Evolutionary conservation across 1,140 invertebrate genomes (phyloP), one percentile per base, ranked within the genome.

Genomic region (Drosophila watanabei): DNA sequence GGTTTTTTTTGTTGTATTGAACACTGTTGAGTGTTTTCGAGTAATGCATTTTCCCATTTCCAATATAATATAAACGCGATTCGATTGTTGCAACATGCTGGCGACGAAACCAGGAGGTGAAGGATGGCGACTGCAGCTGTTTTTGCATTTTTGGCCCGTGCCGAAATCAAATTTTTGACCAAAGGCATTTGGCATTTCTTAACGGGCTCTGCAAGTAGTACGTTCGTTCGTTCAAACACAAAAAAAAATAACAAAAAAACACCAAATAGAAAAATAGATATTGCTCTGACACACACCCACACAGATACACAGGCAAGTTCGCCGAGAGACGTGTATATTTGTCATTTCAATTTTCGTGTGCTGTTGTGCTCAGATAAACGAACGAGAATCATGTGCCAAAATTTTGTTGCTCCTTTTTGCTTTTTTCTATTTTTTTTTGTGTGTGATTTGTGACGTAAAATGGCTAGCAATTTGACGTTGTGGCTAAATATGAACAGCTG

Each of bases 321-420:
- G 52, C 13, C 37, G 28, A 63, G 69, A 35, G 58, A 33, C 62
- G 37, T 70, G 46, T 64, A 30, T 86, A 80, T 85, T 85, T 85
- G 79, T 76, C 65, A 65, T 86, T 76, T 82, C 58, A 79, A 86
- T 82, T 85, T 75, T 70, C 79, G 57, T 81, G 63, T 78, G 75
- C 54, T 39, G 54, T 57, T 81, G 79, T 68, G 66, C 66, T 68
- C 37, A 86, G 79, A 86, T 86, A 86, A 82, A 79, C 33, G 32
- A 48, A 60, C 68, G 33, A 61, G 80, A 86, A 82, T 86, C 82
- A 86, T 86, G 82, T 79, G 82, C 79, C 72, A 65, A 48, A 39
- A 59, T 79, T 63, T 63, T 45, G 49, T 71, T 32, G 48, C 37
- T 66, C 28, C n/a, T 35, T 3, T 20, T 37, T 33, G 16, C 13